Base-by-base conservation (phyloP, 2,113 vertebrate species). In the Cochlearius cochlearius region DNA sequence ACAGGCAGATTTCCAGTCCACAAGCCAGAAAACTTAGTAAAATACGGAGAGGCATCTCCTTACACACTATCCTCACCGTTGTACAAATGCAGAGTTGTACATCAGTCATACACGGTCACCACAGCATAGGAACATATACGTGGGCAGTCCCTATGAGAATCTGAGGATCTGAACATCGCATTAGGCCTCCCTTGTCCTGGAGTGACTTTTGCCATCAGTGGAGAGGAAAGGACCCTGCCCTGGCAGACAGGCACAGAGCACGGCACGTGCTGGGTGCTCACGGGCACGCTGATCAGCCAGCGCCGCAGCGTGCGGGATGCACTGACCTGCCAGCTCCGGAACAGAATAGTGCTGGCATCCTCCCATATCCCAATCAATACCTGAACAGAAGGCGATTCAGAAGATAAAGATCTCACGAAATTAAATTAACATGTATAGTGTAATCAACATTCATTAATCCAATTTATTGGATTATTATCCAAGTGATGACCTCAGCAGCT, bases 401-500 rank as follows among this genome's bases (percentile, higher is more conserved):
- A 90, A 95, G 97, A 98, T 97, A 96, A 97, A 96, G 96, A 98
- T 98, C 98, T 98, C 94, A 47, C 92, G 79, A 97, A 97, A 98
- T 98, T 97, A 97, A 98, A 98, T 98, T 98, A 98, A 97, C 96
- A 97, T 97, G 97, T 97, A 96, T 96, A 95, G 88, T 92, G 86
- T 96, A 97, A 98, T 98, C 98, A 98, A 97, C 97, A 97, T 97
- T 98, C 97, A 98, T 98, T 98, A 98, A 97, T 96, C 95, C 98
- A 98, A 97, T 98, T 98, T 97, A 98, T 97, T 98, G 41, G 41
- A 15, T 43, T 43, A 43, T 43, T 43, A 43, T 43, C 41, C 97
- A 97, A 98, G 98, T 97, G 97, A 97, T 98, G 98, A 98, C 98
- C 98, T 98, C 98, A 97, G 96, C 98, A 96, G 97, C 98, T 98